Evolutionary conservation across 2,113 vertebrate species (phyloP).

Genomic region (Spilogale gracilis): DNA sequence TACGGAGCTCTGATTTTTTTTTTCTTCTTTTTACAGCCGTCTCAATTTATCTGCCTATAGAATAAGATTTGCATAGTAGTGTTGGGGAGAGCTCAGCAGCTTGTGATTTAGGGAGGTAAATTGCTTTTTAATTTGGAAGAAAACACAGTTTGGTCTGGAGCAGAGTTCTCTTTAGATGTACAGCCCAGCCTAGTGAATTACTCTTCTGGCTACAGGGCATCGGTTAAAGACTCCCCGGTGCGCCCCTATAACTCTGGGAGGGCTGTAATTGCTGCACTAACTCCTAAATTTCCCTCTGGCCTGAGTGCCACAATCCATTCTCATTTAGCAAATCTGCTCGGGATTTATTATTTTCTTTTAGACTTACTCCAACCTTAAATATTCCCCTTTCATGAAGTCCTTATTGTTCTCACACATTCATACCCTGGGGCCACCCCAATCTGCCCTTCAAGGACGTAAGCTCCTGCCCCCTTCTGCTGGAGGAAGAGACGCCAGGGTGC

Average conservation of each 20-base stretch:
- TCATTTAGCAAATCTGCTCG: slow-evolving; percentile 70
- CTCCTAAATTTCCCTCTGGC: slow-evolving; percentile 74
- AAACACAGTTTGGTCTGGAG: slow-evolving; percentile 14
- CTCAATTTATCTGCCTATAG: slow-evolving; percentile 57
- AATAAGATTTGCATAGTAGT: slow-evolving; percentile 74
- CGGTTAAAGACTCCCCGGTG: slow-evolving; percentile 47
- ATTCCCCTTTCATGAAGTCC: slow-evolving; percentile 55
- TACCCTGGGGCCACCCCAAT: neutral
- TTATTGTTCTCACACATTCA: neutral
- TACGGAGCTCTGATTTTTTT: neutral
- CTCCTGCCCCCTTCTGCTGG: neutral
- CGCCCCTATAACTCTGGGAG: slow-evolving; percentile 65
- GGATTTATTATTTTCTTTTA: slow-evolving; percentile 75
- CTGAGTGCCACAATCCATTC: slow-evolving; percentile 58
- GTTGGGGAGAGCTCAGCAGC: neutral
- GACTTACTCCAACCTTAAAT: slow-evolving; percentile 66
- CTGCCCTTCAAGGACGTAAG: neutral
- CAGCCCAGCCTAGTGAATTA: slow-evolving; percentile 63
- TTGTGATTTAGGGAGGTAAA: slow-evolving; percentile 75
- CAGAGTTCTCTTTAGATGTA: neutral
- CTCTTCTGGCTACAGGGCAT: slow-evolving; percentile 58
- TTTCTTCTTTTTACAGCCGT: neutral
- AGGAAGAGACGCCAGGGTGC: neutral
- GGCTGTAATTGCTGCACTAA: slow-evolving; percentile 57
- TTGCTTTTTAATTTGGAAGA: slow-evolving; percentile 77